Evolutionary conservation across 2,797 vertebrate genomes (phyloP).

Genomic region (Ispidina lecontei): DNA sequence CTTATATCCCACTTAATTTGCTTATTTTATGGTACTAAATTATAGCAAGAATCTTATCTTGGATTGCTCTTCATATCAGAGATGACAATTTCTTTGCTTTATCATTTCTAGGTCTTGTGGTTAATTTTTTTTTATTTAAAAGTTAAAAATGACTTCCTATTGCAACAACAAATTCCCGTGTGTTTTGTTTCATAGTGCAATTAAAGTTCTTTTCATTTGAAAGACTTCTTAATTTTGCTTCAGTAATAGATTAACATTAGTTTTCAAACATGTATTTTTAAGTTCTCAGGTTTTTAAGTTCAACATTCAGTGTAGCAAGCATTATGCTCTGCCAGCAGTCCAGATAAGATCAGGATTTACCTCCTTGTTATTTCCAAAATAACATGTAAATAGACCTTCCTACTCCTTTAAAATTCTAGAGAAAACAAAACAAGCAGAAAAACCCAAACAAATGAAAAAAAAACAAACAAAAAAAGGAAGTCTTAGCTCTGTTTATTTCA

Average conservation of each 20-base stretch:
- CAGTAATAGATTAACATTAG: background rate
- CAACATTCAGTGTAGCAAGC: background rate
- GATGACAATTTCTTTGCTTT: background rate
- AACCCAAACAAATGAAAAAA: background rate
- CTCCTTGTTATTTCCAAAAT: background rate
- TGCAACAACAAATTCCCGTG: background rate
- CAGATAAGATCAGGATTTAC: background rate
- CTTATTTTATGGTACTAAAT: background rate
- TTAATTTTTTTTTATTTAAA: background rate
- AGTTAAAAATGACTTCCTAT: background rate
- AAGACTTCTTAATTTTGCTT: background rate
- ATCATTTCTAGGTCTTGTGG: background rate
- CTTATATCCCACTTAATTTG: background rate
- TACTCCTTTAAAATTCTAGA: background rate
- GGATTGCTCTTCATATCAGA: background rate
- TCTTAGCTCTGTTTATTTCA: background rate
- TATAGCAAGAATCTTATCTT: background rate
- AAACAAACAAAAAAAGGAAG: background rate
- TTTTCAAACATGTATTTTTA: background rate
- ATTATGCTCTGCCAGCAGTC: background rate
- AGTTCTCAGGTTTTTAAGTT: background rate
- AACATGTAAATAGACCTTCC: background rate
- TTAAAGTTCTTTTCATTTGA: background rate
- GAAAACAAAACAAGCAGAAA: background rate
- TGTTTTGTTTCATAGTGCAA: background rate